Conservation (phyloP, 1,140 invertebrate genomes). For the Brachionus asplanchnoidis region DNA sequence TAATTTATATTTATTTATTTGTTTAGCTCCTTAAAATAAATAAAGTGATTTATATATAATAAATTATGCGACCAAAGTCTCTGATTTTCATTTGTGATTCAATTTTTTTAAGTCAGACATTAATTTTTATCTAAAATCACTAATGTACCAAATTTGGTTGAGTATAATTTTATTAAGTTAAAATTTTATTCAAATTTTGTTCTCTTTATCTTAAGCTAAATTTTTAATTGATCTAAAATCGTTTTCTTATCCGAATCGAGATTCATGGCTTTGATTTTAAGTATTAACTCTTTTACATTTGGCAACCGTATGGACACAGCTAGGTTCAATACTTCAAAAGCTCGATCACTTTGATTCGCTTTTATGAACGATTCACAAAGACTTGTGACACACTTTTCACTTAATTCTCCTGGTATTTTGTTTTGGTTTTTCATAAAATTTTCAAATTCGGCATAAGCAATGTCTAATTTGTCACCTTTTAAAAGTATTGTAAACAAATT, state of each 20-base stretch:
- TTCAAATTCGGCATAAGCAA: conserved; percentile 20
- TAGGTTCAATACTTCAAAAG: conserved; percentile 7
- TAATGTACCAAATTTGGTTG: too few relatives aligned
- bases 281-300: background rate
- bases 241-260: background rate
- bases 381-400: background rate
- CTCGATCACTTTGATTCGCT: background rate
- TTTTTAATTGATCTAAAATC: background rate
- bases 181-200: background rate
- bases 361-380: background rate
- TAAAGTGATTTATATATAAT: too few relatives aligned
- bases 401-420: conserved; percentile 25
- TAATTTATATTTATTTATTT: too few relatives aligned
- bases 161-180: too few relatives aligned
- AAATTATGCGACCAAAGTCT: too few relatives aligned
- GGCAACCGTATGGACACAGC: background rate
- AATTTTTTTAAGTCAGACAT: too few relatives aligned
- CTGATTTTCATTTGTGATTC: too few relatives aligned
- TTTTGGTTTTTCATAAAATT: conserved; percentile 15
- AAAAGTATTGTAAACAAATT: conserved; percentile 13
- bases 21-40: too few relatives aligned
- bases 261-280: background rate
- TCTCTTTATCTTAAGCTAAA: background rate
- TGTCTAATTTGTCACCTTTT: background rate
- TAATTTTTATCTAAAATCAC: background rate